phyloP scores from a whole-genome alignment of 2,113 vertebrate genomes.

The Campylomormyrus numenius region DNA sequence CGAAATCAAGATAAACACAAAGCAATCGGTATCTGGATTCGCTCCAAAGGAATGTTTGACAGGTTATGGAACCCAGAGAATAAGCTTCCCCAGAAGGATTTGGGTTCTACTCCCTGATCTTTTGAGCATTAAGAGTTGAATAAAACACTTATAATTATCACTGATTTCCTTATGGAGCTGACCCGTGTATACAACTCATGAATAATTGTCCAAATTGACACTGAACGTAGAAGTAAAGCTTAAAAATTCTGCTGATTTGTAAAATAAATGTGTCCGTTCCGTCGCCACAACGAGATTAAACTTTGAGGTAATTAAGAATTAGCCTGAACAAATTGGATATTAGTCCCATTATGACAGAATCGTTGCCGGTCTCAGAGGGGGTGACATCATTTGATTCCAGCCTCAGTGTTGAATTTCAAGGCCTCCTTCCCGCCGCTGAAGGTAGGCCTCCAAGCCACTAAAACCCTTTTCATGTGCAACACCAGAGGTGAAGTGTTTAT shows the following conservation, averaged over 20 bases:
- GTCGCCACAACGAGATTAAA: not conserved
- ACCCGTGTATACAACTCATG: not conserved
- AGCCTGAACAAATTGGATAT: not conserved
- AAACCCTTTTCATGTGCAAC: not conserved
- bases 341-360: not conserved
- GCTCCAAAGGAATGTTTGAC: not conserved
- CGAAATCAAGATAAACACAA: not conserved
- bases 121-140: not conserved
- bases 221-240: not conserved
- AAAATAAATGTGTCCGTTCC: not conserved
- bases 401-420: not conserved
- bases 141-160: not conserved
- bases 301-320: slow-evolving; percentile 5
- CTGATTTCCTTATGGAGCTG: not conserved
- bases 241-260: not conserved
- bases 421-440: not conserved
- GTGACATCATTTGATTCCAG: not conserved
- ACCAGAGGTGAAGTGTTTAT: slow-evolving; percentile 10
- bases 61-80: not conserved
- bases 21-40: not conserved
- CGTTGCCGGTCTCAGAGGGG: not conserved
- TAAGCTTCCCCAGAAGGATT: not conserved
- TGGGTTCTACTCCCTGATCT: not conserved
- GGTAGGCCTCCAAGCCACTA: not conserved
- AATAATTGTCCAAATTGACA: not conserved